Evolutionary conservation across 2,888 invertebrate species (phyloP).

Genomic region (Penaeus monodon): DNA sequence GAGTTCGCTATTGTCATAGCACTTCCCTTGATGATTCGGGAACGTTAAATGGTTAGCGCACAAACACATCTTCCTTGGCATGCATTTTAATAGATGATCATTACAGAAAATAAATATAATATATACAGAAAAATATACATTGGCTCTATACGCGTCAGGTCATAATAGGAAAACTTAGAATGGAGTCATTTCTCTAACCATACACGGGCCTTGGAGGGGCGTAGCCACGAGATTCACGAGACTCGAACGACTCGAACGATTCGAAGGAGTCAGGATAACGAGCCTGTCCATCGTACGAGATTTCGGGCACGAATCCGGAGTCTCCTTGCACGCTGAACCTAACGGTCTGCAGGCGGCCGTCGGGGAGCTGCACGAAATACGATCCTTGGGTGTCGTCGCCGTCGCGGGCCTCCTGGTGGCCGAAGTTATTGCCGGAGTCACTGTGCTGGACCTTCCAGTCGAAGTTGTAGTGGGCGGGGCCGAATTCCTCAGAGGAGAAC

Average conservation of each 20-base stretch:
- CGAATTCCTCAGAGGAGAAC: constrained; percentile 16
- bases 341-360: constrained; percentile 42
- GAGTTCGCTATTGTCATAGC: no score
- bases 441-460: constrained; percentile 23
- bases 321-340: constrained; percentile 30
- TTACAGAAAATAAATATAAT: no score
- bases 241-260: not conserved
- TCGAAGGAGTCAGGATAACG: not conserved
- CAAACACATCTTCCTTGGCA: no score
- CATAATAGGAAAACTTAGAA: no score
- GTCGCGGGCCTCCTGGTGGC: constrained; percentile 50
- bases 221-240: not conserved
- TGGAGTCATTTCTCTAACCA: no score
- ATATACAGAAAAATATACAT: no score
- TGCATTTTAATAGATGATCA: no score
- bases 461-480: constrained; percentile 40
- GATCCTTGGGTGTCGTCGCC: constrained; percentile 41
- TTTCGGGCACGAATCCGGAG: constrained; percentile 34
- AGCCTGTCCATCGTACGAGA: constrained; percentile 19
- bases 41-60: no score
- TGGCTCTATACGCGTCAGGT: no score
- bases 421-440: constrained; percentile 31
- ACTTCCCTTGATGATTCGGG: no score
- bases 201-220: no score
- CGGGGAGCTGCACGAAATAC: constrained; percentile 50